phyloP scores from a whole-genome alignment of 37 sponge, comb jelly and placozoan species.

The Crambe crambe region DNA sequence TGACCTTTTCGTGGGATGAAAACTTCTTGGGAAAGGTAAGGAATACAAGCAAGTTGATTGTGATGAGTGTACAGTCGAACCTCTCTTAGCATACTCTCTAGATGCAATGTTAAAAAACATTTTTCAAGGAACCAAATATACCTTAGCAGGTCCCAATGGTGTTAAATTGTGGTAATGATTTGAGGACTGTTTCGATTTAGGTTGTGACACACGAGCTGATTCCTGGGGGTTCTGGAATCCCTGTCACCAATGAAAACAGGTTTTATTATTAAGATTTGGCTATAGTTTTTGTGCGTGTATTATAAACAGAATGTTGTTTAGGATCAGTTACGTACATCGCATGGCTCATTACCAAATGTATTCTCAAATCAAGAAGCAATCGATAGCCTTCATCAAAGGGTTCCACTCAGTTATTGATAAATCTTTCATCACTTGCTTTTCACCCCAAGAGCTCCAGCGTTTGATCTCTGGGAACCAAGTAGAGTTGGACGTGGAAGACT shows the following conservation, averaged over 20 bases:
- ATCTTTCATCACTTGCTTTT: slow-evolving; percentile 82
- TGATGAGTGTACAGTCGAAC: too few relatives aligned
- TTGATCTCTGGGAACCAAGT: slow-evolving; percentile 92
- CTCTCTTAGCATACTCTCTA: too few relatives aligned
- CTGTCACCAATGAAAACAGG: slow-evolving; percentile 93
- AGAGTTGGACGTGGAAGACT: slow-evolving; percentile 86
- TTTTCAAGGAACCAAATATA: too few relatives aligned
- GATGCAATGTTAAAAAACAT: too few relatives aligned
- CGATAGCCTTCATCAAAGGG: slow-evolving; percentile 80
- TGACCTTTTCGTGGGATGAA: slow-evolving; percentile 94
- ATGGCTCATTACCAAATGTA: slow-evolving; percentile 90
- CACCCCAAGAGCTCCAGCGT: slow-evolving; percentile 87
- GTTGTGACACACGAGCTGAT: slow-evolving; percentile 88
- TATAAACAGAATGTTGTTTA: slow-evolving; percentile 27
- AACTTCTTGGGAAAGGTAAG: slow-evolving; percentile 87
- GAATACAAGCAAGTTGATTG: too few relatives aligned
- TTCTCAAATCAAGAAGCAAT: slow-evolving; percentile 91
- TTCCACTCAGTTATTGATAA: slow-evolving; percentile 82
- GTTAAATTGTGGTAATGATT: not conserved
- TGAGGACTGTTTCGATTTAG: slow-evolving; percentile 7
- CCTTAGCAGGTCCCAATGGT: too few relatives aligned
- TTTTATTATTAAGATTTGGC: slow-evolving; percentile 2
- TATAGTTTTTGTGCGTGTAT: not conserved
- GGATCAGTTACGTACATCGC: slow-evolving; percentile 93
- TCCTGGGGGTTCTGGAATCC: slow-evolving; percentile 82